Percentiles rank a stretch among this genome's conserved stretches.
phyloP scores from a whole-genome alignment of 2,113 vertebrate genomes.

The Ptyas mucosa region DNA sequence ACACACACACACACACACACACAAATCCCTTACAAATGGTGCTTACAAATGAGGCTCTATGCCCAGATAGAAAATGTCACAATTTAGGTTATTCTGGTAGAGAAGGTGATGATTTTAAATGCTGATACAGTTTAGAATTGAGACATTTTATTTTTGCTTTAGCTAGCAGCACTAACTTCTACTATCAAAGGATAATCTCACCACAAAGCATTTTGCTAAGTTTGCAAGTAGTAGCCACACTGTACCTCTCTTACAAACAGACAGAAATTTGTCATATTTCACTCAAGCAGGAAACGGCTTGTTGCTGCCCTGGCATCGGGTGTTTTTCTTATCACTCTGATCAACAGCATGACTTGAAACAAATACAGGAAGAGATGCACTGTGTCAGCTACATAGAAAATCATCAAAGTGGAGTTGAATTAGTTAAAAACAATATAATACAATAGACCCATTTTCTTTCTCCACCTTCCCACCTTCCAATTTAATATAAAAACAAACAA shows the following conservation, averaged over 20 bases:
- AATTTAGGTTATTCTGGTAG: not conserved
- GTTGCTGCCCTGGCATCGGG: conserved; percentile 29
- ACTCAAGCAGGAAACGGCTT: conserved; percentile 54
- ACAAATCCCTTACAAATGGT: not conserved
- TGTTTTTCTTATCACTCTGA: conserved; percentile 12
- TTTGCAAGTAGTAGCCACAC: conserved; percentile 56
- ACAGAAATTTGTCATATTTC: conserved; percentile 55
- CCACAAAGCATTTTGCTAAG: conserved; percentile 47
- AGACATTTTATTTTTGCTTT: not conserved
- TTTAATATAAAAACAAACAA: not conserved
- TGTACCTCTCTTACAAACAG: conserved; percentile 27
- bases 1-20: no score
- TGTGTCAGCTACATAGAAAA: conserved; percentile 33
- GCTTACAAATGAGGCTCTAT: not conserved
- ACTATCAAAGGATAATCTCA: not conserved
- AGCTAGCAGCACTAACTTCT: not conserved
- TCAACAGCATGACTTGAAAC: conserved; percentile 46
- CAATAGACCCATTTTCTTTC: not conserved
- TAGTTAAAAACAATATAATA: not conserved
- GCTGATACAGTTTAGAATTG: not conserved
- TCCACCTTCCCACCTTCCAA: not conserved
- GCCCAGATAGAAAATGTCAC: not conserved
- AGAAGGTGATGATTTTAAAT: not conserved
- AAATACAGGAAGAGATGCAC: conserved; percentile 26
- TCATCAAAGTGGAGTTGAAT: conserved; percentile 9